Evolutionary conservation across 2,888 invertebrate genomes (phyloP), one percentile per base, ranked within the genome.

Genomic region (Nomada hirtipes): DNA sequence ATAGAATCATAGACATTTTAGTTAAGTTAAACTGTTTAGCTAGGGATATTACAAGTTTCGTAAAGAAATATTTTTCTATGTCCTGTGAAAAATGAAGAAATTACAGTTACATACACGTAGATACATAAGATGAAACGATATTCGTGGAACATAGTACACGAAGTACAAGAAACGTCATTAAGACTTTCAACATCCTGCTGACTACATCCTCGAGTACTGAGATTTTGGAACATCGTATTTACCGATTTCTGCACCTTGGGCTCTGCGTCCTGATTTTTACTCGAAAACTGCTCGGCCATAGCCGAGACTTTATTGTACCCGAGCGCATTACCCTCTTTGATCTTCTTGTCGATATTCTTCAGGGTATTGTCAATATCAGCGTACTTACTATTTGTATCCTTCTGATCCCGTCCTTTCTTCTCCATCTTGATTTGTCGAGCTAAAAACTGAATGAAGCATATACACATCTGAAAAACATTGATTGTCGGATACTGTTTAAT

Each of bases 281-380:
- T 94, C 69, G 95, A 94, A 91, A 97, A 95, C 90, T 98, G 95
- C 93, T 97, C 97, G n/a, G 98, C 98, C 94, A 98, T 96, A 75
- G 96, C 96, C 53, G 98, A 98, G 13, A 98, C 98, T 94, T 97
- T 97, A 93, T 97, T 97, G 86, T 95, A 95, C 67, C 96, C 96
- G 87, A 97, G 94, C 67, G 95, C 94, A 88, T 95, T 96, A 91
- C 98, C 98, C 95, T 98, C 97, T 93, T 96, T 96, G 84, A 97
- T 94, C 94, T 97, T 96, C 91, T 95, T 95, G 90, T 97, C 97
- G 85, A 97, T 94, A 89, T 95, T 95, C 91, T 96, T 96, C 85
- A 97, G 94, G 53, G 96, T 96, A 89, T 95, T 95, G 94, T 97
- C 97, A 89, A 97, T 96, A 88, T 96, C 96, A 63, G 96, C 95